Evolutionary conservation across 1,140 invertebrate genomes (phyloP), one percentile per base, ranked within the genome.

Genomic region (Lasioglossum albipes): DNA sequence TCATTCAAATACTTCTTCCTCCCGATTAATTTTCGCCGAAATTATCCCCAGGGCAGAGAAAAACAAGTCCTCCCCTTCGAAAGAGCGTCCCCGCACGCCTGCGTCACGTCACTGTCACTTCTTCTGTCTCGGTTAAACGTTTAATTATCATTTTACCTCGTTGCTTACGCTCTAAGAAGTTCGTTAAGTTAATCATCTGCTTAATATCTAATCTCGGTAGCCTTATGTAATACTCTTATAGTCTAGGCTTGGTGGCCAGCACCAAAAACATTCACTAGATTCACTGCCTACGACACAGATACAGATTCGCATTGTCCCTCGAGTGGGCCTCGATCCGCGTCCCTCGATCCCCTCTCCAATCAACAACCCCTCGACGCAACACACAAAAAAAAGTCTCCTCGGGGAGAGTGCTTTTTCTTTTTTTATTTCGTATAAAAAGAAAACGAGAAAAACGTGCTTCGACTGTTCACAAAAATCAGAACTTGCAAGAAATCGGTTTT

Each of bases 251-350:
- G 92, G 90, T 93, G 92, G 75, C 92, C 92, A 93, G 92, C 93
- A 93, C 91, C 93, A 93, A 85, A 61, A 92, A 92, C 90, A 91
- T 86, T 92, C 90, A 91, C 89, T 91, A 92, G 89, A 90, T 79
- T 92, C 90, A 92, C 89, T 90, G 89, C 88, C 91, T 93, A 93
- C 92, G 89, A 93, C 91, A 93, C 92, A 93, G 89, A 93, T 92
- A 92, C 89, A 90, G 88, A 90, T 89, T 90, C 91, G 82, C 78
- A 84, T 88, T 83, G 72, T 87, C 82, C 84, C 82, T 67, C 83
- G 18, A 83, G 64, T 82, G 64, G 85, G 61, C 76, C 68, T 71
- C 81, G 18, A 49, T 67, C 42, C 22, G 36, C 62, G 72, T 79
- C 62, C 74, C 67, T 66, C 68, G 66, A 7, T 70, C 66, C 13